A percentile compares a stretch with the other conserved stretches of the same genome.
Conservation (phyloP, 2,888 invertebrate genomes). For the Notodonta dromedarius region DNA sequence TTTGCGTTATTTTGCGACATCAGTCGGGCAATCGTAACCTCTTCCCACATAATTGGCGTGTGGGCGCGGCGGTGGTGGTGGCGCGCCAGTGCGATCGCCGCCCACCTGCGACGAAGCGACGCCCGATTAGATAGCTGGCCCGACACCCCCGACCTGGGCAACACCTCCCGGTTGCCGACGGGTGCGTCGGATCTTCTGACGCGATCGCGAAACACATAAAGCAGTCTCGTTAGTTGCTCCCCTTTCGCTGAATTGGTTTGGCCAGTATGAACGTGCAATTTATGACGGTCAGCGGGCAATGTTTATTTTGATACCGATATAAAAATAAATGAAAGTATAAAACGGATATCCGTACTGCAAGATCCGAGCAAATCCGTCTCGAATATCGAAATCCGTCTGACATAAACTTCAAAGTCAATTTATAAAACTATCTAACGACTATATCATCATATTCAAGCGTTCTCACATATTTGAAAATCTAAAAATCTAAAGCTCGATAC, state of each 20-base stretch:
- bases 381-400: no score
- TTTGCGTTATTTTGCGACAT: slow-evolving; percentile 72
- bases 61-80: slow-evolving; percentile 71
- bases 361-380: no score
- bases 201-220: slow-evolving; percentile 48
- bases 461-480: no score
- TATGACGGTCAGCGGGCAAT: neutral
- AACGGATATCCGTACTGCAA: neutral
- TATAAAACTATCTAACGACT: no score
- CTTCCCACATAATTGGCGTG: slow-evolving; percentile 83
- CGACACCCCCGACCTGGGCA: slow-evolving; percentile 65
- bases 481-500: slow-evolving; percentile 41
- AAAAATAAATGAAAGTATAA: neutral
- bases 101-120: slow-evolving; percentile 77
- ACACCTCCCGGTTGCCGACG: slow-evolving; percentile 59
- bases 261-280: slow-evolving; percentile 9
- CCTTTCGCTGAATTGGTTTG: slow-evolving; percentile 17
- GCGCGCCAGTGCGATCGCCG: slow-evolving; percentile 78
- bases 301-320: neutral
- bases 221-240: slow-evolving; percentile 43
- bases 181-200: slow-evolving; percentile 48
- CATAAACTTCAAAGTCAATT: no score
- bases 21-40: slow-evolving; percentile 76
- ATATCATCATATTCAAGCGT: no score
- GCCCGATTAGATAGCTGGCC: slow-evolving; percentile 77